Percentiles rank a stretch among this genome's conserved stretches.
Conservation (phyloP, 2,797 vertebrate genomes). For the Microctenopoma lineatum region DNA sequence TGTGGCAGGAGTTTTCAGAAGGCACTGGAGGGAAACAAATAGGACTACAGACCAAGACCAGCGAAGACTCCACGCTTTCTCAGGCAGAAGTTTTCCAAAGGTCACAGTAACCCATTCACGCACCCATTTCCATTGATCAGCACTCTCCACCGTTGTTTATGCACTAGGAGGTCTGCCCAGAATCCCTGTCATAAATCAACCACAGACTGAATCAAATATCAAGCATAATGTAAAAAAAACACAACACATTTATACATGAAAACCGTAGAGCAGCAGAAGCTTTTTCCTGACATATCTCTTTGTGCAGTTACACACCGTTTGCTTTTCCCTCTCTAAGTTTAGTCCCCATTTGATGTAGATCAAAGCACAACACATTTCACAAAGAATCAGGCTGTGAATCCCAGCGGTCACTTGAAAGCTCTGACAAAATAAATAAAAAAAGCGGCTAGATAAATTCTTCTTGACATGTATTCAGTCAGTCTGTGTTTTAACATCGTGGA, state of each 20-base stretch:
- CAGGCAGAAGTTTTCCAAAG: slow-evolving; percentile 74
- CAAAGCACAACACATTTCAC: slow-evolving; percentile 62
- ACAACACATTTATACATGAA: slow-evolving; percentile 38
- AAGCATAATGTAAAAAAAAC: slow-evolving; percentile 39
- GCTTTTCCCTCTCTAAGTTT: slow-evolving; percentile 57
- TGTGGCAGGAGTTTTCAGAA: slow-evolving; percentile 55
- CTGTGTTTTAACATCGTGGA: slow-evolving; percentile 37
- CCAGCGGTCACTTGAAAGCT: slow-evolving; percentile 71
- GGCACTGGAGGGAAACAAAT: slow-evolving; percentile 13
- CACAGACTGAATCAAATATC: slow-evolving; percentile 48
- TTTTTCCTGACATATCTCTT: slow-evolving; percentile 33
- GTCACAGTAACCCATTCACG: slow-evolving; percentile 69
- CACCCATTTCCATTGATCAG: slow-evolving; percentile 80
- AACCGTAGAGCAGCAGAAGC: slow-evolving; percentile 1
- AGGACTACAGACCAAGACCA: slow-evolving; percentile 38
- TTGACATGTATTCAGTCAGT: slow-evolving; percentile 54
- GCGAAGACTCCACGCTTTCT: slow-evolving; percentile 51
- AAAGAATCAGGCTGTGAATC: slow-evolving; percentile 64
- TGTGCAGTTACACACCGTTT: slow-evolving; percentile 38
- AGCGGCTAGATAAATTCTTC: slow-evolving; percentile 39
- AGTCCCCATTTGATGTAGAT: slow-evolving; percentile 64
- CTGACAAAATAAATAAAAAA: slow-evolving; percentile 55
- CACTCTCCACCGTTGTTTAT: slow-evolving; percentile 64
- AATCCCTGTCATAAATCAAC: slow-evolving; percentile 75
- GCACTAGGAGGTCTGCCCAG: slow-evolving; percentile 55